Evolutionary conservation across 2,113 vertebrate genomes (phyloP).

Genomic region (Podocnemis expansa): DNA sequence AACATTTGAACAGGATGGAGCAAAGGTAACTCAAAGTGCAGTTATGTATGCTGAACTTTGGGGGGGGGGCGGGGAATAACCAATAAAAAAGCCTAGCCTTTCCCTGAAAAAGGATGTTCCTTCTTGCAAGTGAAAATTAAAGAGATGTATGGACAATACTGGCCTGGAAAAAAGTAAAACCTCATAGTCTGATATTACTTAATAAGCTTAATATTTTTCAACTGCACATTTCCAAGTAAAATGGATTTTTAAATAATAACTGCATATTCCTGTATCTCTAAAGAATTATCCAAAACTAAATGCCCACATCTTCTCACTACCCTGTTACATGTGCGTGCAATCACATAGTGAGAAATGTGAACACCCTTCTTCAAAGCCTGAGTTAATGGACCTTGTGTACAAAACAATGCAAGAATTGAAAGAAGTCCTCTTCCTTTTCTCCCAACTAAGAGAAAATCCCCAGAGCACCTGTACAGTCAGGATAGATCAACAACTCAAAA

Average conservation of each 20-base stretch:
- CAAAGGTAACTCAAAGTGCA: neutral
- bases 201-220: neutral
- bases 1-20: neutral
- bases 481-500: neutral
- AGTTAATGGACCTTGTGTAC: neutral
- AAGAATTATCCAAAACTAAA: neutral
- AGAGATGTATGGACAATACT: neutral
- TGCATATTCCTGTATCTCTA: neutral
- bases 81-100: neutral
- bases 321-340: fast-evolving
- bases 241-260: neutral
- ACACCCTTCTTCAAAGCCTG: neutral
- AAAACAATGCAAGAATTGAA: neutral
- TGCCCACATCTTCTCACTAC: neutral
- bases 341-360: neutral
- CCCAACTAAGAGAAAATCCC: fast-evolving
- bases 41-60: fast-evolving
- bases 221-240: neutral
- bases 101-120: fast-evolving
- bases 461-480: neutral
- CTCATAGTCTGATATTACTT: neutral
- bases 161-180: neutral
- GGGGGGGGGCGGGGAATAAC: neutral
- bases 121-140: neutral
- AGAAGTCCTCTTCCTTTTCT: neutral